These are phyloP conservation scores for rat (Rattus norvegicus) DNA, from an alignment of 2,113 vertebrate genomes.

Conservation along the genomic window DNA sequence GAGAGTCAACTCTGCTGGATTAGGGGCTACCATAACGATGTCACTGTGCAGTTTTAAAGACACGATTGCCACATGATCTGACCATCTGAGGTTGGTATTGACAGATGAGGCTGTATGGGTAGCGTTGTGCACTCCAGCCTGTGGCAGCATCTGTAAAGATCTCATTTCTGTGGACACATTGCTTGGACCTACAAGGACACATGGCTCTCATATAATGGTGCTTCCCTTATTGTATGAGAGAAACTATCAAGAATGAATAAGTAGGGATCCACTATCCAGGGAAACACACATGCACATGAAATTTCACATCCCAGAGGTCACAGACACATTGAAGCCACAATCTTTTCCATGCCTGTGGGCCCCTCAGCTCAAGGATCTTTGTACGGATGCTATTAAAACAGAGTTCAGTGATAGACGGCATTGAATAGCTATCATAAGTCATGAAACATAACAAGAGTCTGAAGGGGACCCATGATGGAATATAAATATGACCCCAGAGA, in stretches of 20 bases:
- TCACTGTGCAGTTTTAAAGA: not conserved
- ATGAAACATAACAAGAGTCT: slow-evolving; percentile 1
- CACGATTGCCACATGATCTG: not conserved
- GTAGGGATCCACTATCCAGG: not conserved
- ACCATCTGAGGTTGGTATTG: not conserved
- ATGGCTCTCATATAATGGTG: not conserved
- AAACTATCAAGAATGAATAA: slow-evolving; percentile 14
- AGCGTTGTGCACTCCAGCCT: not conserved
- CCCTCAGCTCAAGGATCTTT: not conserved
- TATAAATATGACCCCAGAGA: too few species aligned
- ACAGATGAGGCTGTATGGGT: not conserved
- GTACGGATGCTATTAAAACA: not conserved
- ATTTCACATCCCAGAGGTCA: not conserved
- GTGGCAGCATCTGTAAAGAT: not conserved
- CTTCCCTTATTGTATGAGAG: not conserved
- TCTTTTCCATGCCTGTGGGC: not conserved
- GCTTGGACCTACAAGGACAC: not conserved
- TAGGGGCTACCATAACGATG: not conserved
- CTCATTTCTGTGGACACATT: not conserved
- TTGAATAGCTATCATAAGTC: not conserved
- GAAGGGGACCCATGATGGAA: too few species aligned
- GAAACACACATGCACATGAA: not conserved
- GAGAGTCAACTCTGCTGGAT: not conserved
- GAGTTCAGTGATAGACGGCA: not conserved
- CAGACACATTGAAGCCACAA: not conserved